Conservation (phyloP, 2,888 invertebrate species). For the Exephanes ischioxanthus region DNA sequence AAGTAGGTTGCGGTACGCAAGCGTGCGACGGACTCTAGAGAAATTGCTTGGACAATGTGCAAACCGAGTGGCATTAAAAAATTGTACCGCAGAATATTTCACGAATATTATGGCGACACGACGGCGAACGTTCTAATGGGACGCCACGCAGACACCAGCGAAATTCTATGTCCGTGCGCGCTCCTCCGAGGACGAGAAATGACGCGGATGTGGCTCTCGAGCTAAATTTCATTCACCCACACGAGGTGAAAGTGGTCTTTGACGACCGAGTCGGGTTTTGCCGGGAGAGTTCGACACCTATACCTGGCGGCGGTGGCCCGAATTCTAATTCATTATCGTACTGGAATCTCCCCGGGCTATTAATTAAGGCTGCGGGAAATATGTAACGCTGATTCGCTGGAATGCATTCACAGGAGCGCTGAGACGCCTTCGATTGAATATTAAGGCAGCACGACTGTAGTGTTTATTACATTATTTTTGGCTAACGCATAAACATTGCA, state of each 20-base stretch:
- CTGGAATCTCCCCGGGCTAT: neutral
- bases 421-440: neutral
- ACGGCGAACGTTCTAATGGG: neutral
- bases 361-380: constrained; percentile 1
- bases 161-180: constrained; percentile 16
- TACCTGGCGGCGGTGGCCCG: constrained; percentile 34
- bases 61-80: neutral
- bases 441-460: neutral
- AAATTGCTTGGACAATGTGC: neutral
- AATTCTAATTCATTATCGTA: constrained; percentile 43
- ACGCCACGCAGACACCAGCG: neutral
- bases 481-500: too few species aligned
- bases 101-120: neutral
- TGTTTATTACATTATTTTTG: neutral
- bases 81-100: neutral
- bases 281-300: constrained; percentile 45
- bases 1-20: neutral
- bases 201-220: constrained; percentile 32
- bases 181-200: neutral
- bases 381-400: constrained; percentile 7
- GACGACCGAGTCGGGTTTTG: constrained; percentile 34
- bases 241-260: constrained; percentile 61
- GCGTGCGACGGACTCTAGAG: neutral
- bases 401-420: neutral
- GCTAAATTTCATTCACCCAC: constrained; percentile 60